phyloP scores from a whole-genome alignment of 2,888 invertebrate genomes.

The Andrena fulva region DNA sequence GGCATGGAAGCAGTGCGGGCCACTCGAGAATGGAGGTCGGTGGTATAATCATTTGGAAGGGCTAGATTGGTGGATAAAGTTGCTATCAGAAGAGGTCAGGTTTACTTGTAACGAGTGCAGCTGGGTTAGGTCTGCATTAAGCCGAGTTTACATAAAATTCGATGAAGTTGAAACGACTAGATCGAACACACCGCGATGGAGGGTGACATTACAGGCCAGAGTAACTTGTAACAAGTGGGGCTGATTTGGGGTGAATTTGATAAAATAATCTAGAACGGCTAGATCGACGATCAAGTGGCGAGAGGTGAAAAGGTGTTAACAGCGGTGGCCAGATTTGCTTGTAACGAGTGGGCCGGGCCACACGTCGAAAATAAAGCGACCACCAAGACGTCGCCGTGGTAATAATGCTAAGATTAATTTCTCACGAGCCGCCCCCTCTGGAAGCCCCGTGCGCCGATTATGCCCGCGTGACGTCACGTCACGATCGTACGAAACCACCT shows the following conservation, averaged over 20 bases:
- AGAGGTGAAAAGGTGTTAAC: conserved; percentile 57
- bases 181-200: no score
- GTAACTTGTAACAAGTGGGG: no score
- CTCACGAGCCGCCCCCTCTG: conserved; percentile 65
- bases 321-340: conserved; percentile 55
- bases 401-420: conserved; percentile 79
- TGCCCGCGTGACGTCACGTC: conserved; percentile 61
- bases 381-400: conserved; percentile 60
- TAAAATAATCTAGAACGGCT: background rate
- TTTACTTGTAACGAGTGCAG: no score
- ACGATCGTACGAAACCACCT: conserved; percentile 31
- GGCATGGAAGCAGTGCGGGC: background rate
- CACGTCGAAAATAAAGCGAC: conserved; percentile 66
- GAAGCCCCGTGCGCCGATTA: conserved; percentile 51
- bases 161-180: no score
- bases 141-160: no score
- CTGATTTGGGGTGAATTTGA: no score
- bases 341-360: conserved; percentile 58
- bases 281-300: conserved; percentile 33
- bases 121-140: no score
- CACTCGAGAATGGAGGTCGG: background rate
- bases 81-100: no score
- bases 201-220: no score
- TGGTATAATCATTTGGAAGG: conserved; percentile 26
- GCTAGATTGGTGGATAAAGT: background rate